These are phyloP conservation scores for Acanthurus lineatus DNA, from an alignment of 2,797 vertebrate genomes.

Conservation along the genomic window DNA sequence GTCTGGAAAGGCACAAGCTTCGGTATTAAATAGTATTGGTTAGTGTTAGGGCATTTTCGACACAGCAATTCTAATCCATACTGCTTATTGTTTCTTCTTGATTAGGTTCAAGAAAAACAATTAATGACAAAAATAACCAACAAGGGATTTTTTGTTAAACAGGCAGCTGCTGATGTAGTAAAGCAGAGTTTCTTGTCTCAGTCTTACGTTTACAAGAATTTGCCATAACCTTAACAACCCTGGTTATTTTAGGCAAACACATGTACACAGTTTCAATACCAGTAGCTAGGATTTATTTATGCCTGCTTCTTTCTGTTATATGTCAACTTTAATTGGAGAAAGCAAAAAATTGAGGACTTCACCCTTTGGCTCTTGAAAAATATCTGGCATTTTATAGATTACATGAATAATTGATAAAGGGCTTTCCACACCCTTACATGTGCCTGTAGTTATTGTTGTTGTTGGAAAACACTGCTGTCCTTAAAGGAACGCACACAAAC, in stretches of 20 bases:
- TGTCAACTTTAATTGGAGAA: not conserved
- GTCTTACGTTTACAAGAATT: not conserved
- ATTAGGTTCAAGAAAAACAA: not conserved
- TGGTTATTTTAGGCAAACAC: not conserved
- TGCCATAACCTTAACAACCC: too few species aligned
- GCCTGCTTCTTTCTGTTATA: not conserved
- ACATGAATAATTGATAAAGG: conserved; percentile 6
- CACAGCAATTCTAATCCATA: not conserved
- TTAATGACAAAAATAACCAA: not conserved
- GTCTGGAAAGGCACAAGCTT: too few species aligned
- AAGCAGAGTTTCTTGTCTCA: not conserved
- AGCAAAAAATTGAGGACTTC: not conserved
- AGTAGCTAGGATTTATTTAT: not conserved
- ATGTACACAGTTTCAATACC: not conserved
- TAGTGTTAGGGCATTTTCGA: too few species aligned
- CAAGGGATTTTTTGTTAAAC: not conserved
- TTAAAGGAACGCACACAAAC: conserved; percentile 1
- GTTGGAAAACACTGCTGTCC: not conserved
- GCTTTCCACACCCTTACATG: not conserved
- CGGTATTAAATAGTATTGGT: too few species aligned
- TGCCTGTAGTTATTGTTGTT: not conserved
- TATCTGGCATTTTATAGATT: not conserved
- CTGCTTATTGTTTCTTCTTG: not conserved
- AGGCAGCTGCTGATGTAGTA: not conserved
- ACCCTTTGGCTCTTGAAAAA: not conserved